Evolutionary conservation across 2,113 vertebrate genomes (phyloP).

Genomic region (Halichoeres trimaculatus): DNA sequence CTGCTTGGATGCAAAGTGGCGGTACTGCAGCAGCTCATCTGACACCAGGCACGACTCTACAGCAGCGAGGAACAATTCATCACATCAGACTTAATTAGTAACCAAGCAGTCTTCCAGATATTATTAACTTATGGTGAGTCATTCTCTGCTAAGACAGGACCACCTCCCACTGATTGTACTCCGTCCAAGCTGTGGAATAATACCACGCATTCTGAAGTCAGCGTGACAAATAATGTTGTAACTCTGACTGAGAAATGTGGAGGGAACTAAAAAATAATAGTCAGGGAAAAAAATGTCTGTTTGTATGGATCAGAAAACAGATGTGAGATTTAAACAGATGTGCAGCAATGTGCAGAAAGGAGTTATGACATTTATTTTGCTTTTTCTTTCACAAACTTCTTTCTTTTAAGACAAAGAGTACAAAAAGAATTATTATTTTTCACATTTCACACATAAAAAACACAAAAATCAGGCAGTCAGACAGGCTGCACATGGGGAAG

Average conservation of each 20-base stretch:
- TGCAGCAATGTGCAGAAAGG: neutral
- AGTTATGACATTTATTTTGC: neutral
- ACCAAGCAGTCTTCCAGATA: constrained; percentile 26
- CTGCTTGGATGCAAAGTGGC: constrained; percentile 91
- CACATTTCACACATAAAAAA: neutral
- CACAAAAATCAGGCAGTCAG: neutral
- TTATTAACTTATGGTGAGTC: constrained; percentile 53
- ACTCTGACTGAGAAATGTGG: neutral
- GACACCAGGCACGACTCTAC: constrained; percentile 91
- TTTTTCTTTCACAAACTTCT: neutral
- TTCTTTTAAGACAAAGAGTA: neutral
- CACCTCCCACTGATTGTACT: constrained; percentile 4
- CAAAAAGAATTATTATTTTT: neutral
- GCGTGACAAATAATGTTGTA: constrained; percentile 23
- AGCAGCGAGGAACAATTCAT: constrained; percentile 51
- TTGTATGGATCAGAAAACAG: no score
- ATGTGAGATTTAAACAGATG: neutral
- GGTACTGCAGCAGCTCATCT: constrained; percentile 94
- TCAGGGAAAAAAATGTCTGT: no score
- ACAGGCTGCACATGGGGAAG: neutral
- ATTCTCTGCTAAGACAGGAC: constrained; percentile 19
- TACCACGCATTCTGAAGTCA: neutral
- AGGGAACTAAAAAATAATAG: neutral
- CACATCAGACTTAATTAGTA: constrained; percentile 53
- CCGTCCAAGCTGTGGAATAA: neutral